Base-by-base conservation (phyloP, 1,140 invertebrate species). In the Pectinophora gossypiella region DNA sequence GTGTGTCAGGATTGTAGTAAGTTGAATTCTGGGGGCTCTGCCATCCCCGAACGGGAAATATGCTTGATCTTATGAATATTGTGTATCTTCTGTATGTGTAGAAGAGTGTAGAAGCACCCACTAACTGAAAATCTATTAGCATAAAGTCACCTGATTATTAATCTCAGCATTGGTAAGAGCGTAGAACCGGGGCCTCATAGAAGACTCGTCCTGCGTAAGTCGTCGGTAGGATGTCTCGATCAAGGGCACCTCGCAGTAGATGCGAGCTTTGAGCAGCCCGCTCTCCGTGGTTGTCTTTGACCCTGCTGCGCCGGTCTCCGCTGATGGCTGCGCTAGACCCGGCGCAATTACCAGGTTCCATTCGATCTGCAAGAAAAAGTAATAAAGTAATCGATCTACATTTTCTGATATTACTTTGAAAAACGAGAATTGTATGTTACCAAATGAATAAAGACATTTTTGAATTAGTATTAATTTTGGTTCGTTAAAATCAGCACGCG, bases 141-240 rank as follows among this genome's bases (percentile, higher is more conserved):
- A n/a, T n/a, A n/a, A n/a, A 47, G 52, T 45, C 59, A 88, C 87
- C 73, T 92, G 93, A 79, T 94, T 95, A 78, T 93, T 95, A 47
- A 93, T 90, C 64, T 96, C 94, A 1, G 85, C 74, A 59, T 91
- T 92, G 2, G 94, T 94, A 2, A 97, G 85, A 51, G 94, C 93
- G 71, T 97, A 97, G 84, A 97, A 97, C 67, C 93, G 91, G n/a
- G 95, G 96, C 68, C 92, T 92, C 91, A 95, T 93, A n/a, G 92
- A 91, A 32, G 90, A 91, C 69, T 95, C 93, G 51, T 95, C 93
- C 43, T 91, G 90, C 9, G 91, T 89, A n/a, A 92, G 89, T 50
- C 91, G 89, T 3, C 92, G 88, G 76, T 94, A 96, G 63, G 92
- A 93, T 47, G 95, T 92, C 73, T 97, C 96, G 4, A 96, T 92